Evolutionary conservation across 2,797 vertebrate genomes (phyloP).

Genomic region (Salmo trutta): DNA sequence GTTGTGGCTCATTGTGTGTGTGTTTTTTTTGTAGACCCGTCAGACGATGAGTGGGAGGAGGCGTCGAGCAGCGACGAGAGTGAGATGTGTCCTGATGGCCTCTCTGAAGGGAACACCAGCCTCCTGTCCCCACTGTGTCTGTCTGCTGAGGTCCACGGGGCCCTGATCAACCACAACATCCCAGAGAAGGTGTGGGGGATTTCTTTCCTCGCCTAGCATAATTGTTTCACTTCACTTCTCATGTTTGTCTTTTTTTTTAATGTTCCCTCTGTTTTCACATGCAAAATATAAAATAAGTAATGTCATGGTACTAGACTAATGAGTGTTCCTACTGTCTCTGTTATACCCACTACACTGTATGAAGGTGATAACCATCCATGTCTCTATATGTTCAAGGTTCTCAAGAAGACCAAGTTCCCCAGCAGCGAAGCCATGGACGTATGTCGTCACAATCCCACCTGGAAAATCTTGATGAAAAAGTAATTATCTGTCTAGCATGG

Average conservation of each 20-base stretch:
- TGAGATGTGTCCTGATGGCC: conserved; percentile 82
- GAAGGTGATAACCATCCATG: background rate
- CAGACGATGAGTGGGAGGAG: conserved; percentile 95
- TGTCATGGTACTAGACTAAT: background rate
- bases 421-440: conserved; percentile 78
- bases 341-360: background rate
- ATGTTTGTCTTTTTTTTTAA: background rate
- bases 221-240: background rate
- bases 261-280: background rate
- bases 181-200: conserved; percentile 85
- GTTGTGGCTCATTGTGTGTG: conserved; percentile 10
- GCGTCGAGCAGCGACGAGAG: conserved; percentile 94
- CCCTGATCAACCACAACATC: conserved; percentile 84
- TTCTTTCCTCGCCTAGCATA: background rate
- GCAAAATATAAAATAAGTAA: background rate
- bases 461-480: conserved; percentile 91
- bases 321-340: conserved; percentile 8
- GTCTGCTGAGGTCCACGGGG: conserved; percentile 87
- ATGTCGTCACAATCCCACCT: conserved; percentile 79
- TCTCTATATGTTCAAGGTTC: conserved; percentile 74
- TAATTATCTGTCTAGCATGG: conserved; percentile 63
- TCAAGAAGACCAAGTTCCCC: conserved; percentile 90
- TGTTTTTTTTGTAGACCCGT: conserved; percentile 76
- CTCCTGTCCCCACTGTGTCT: conserved; percentile 91
- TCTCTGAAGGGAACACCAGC: conserved; percentile 72